Percentiles rank a stretch among this genome's conserved stretches.
phyloP scores from a whole-genome alignment of 2,888 invertebrate genomes.

The Hypena proboscidalis region DNA sequence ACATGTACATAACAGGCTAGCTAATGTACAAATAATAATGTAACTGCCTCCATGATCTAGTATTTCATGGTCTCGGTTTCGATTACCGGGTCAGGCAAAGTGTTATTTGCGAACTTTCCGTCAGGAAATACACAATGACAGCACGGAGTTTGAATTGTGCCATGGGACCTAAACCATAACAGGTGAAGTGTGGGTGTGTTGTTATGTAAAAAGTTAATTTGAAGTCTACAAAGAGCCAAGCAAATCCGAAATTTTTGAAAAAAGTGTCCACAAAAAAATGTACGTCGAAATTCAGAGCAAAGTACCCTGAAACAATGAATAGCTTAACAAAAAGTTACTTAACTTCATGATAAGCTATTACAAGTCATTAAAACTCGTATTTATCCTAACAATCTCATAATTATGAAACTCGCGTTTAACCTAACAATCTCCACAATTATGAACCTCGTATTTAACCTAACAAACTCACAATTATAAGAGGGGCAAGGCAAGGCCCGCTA shows the following conservation, averaged over 20 bases:
- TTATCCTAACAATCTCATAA: conserved; percentile 45
- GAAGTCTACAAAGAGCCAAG: not conserved
- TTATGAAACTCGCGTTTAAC: conserved; percentile 46
- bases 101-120: no score
- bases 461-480: no score
- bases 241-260: not conserved
- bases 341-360: conserved; percentile 53
- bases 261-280: not conserved
- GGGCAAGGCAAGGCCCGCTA: conserved; percentile 11
- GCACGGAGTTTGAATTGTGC: no score
- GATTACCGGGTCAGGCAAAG: no score
- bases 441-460: conserved; percentile 51
- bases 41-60: no score
- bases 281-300: not conserved
- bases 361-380: conserved; percentile 54
- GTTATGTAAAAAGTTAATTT: no score
- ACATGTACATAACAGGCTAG: no score
- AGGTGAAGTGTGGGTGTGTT: no score
- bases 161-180: no score
- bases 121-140: no score
- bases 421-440: conserved; percentile 42
- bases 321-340: conserved; percentile 30
- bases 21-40: no score
- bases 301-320: conserved; percentile 18
- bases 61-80: no score